Base-by-base conservation (phyloP, 2,113 vertebrate genomes). In the Butorides virescens region DNA sequence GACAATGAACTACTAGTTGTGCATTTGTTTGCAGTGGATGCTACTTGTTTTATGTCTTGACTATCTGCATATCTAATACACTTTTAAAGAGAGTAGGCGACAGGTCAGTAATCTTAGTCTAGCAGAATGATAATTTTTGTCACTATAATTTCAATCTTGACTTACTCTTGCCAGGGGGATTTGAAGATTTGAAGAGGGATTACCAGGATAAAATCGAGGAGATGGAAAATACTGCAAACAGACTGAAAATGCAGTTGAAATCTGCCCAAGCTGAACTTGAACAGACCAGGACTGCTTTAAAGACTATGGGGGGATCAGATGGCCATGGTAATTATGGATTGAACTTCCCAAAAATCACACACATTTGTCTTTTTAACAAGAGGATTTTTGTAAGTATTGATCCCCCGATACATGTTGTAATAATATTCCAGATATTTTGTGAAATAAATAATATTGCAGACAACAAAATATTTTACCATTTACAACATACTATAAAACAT, bases 171-270 rank as follows among this genome's bases (percentile, higher is more conserved):
- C 71, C 95, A 99, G 99, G 98, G 81, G 97, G 98, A 49, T 98
- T 98, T 82, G 97, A 98, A 95, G 90, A 96, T 80, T 84, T 99
- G 86, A 98, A 98, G 90, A 96, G 83, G 76, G 95, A 98, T 87
- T 98, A 98, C 88, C 95, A 87, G 95, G 97, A 94, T 84, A 97
- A 98, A 96, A 97, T 65, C 0, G 93, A 98, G 87, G 98, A 98
- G 93, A 83, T 98, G 73, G 95, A 98, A 95, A 97, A 95, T 13
- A 97, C 95, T 86, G 98, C 98, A 92, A 97, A 96, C 88, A 97
- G 98, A 56, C 97, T 99, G 70, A 98, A 98, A 97, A 93, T 97
- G 91, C 98, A 98, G 26, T 85, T 98, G 62, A 98, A 97, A 77
- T 96, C 82, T 34, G 95, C 95, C 11, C 97, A 96, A 20, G 73